Percentiles rank a stretch among this genome's conserved stretches.
Conservation (phyloP, 1,140 invertebrate genomes). For the Bombus picipes region DNA sequence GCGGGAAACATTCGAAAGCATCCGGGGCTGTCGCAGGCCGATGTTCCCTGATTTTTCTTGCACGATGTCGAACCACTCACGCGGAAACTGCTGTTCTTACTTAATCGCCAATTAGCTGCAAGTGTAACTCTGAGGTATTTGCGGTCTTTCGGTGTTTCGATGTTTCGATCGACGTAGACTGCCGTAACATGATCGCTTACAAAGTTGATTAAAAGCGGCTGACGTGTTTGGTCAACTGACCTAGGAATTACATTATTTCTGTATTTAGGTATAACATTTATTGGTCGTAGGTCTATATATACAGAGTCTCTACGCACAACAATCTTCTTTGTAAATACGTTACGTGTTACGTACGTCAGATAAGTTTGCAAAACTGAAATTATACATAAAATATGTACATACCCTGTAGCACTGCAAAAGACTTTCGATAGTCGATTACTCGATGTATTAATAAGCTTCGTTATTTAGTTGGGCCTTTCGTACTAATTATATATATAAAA, state of each 20-base stretch:
- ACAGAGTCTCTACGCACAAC: too few species aligned
- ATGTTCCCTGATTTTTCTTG: constrained; percentile 44
- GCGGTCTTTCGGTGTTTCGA: background rate
- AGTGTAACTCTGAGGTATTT: constrained; percentile 14
- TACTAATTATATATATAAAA: too few species aligned
- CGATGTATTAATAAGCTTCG: too few species aligned
- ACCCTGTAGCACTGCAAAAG: background rate
- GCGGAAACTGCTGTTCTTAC: constrained; percentile 39
- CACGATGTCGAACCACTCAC: constrained; percentile 42
- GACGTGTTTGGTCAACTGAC: background rate
- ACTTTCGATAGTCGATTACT: background rate
- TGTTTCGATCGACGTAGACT: background rate
- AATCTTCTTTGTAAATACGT: too few species aligned
- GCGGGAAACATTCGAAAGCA: constrained; percentile 57
- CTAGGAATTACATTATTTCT: background rate
- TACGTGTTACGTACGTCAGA: too few species aligned
- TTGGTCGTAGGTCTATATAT: background rate
- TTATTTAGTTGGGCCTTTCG: too few species aligned
- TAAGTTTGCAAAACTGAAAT: too few species aligned
- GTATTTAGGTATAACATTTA: background rate
- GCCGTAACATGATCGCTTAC: background rate
- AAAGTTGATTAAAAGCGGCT: background rate
- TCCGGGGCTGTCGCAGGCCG: constrained; percentile 49
- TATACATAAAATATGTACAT: background rate
- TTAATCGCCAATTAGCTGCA: constrained; percentile 14